phyloP scores from a whole-genome alignment of 2,888 invertebrate species.

The Ormia ochracea region DNA sequence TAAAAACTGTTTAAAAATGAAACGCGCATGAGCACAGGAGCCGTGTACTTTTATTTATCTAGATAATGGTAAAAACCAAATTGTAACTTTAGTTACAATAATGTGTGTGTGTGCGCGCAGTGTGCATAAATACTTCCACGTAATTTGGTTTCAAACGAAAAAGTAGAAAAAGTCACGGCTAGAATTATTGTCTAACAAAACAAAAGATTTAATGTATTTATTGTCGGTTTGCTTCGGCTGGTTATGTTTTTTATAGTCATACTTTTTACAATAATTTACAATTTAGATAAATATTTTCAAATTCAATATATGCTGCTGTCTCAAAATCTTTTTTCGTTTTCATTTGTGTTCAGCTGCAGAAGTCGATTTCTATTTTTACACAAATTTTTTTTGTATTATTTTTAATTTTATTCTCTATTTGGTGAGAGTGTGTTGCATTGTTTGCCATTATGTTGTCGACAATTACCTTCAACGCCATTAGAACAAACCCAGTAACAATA shows the following conservation, averaged over 20 bases:
- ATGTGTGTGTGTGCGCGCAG: neutral
- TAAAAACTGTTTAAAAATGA: neutral
- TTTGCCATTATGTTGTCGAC: slow-evolving; percentile 27
- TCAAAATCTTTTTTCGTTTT: neutral
- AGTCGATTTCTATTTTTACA: slow-evolving; percentile 32
- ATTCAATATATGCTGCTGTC: slow-evolving; percentile 1
- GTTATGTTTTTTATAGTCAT: neutral
- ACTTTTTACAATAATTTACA: slow-evolving; percentile 19
- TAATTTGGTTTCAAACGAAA: slow-evolving; percentile 11
- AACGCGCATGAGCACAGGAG: slow-evolving; percentile 6
- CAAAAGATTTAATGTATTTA: neutral
- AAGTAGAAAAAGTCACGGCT: neutral
- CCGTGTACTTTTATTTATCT: neutral
- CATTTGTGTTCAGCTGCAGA: slow-evolving; percentile 11
- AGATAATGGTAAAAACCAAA: neutral
- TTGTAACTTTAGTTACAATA: neutral
- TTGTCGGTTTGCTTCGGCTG: neutral
- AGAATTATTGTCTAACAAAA: slow-evolving; percentile 37
- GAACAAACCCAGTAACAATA: slow-evolving; percentile 4
- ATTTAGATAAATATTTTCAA: slow-evolving; percentile 26
- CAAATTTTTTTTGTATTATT: neutral
- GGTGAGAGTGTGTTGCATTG: slow-evolving; percentile 16
- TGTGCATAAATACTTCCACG: slow-evolving; percentile 31
- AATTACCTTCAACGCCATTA: slow-evolving; percentile 52
- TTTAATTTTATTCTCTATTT: neutral